These are phyloP conservation scores for Desmodus rotundus DNA, from an alignment of 2,113 vertebrate genomes.

Conservation along the genomic window DNA sequence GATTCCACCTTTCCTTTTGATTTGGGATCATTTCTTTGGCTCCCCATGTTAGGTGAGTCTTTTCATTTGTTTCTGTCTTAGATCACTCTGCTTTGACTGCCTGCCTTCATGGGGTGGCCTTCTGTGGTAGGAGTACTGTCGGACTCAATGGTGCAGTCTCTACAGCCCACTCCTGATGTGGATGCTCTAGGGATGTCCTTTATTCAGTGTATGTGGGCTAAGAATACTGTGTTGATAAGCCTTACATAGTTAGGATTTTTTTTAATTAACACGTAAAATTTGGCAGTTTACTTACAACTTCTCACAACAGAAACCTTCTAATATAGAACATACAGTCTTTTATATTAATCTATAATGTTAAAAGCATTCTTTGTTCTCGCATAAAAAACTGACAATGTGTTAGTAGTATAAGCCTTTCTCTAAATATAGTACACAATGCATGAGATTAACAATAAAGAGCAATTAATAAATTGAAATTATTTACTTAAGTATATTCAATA, in stretches of 20 bases:
- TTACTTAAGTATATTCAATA: conserved; percentile 53
- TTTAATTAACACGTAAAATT: conserved; percentile 45
- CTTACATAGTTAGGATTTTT: neutral
- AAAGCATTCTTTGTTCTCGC: conserved; percentile 44
- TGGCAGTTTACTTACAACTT: conserved; percentile 22
- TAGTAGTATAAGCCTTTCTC: conserved; percentile 8
- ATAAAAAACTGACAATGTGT: neutral
- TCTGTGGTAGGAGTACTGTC: too few relatives aligned
- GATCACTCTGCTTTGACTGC: too few relatives aligned
- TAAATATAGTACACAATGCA: conserved; percentile 20
- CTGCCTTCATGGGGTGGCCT: too few relatives aligned
- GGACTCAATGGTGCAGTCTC: too few relatives aligned
- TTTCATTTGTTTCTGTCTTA: too few relatives aligned
- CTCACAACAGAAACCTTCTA: conserved; percentile 23
- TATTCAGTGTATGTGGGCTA: too few relatives aligned
- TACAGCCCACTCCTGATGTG: too few relatives aligned
- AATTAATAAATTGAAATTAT: conserved; percentile 54
- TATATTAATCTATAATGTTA: conserved; percentile 50
- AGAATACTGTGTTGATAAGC: neutral
- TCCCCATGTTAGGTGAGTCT: too few relatives aligned
- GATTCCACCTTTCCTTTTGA: too few relatives aligned
- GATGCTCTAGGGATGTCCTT: too few relatives aligned
- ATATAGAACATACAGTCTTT: conserved; percentile 31
- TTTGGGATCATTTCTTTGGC: too few relatives aligned
- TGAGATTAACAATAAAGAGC: conserved; percentile 17